Conservation (phyloP, 2,888 invertebrate species). For the Mythimna vitellina region DNA sequence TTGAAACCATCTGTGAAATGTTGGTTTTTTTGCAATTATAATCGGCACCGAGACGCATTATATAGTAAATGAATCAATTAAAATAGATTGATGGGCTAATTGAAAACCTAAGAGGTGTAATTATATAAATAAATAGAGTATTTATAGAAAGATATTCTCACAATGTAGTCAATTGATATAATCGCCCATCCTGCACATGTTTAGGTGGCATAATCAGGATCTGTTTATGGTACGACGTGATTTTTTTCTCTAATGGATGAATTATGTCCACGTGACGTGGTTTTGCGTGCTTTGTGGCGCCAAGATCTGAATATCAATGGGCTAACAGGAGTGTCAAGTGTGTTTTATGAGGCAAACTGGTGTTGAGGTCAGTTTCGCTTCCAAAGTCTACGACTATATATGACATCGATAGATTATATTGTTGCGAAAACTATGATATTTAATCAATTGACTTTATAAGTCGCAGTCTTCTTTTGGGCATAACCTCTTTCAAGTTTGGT, state of each 20-base stretch:
- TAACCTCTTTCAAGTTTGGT: background rate
- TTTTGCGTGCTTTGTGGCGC: constrained; percentile 33
- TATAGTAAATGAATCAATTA: constrained; percentile 36
- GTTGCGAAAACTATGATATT: background rate
- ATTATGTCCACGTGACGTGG: constrained; percentile 29
- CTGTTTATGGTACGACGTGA: constrained; percentile 35
- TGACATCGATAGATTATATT: background rate
- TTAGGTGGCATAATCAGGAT: constrained; percentile 26
- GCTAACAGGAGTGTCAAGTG: background rate
- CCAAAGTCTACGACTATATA: background rate
- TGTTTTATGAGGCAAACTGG: background rate
- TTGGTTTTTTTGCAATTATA: background rate
- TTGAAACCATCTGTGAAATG: background rate
- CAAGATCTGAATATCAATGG: constrained; percentile 29
- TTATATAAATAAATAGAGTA: constrained; percentile 39
- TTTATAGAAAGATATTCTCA: constrained; percentile 31
- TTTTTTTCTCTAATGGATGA: constrained; percentile 38
- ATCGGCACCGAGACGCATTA: background rate
- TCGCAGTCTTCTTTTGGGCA: background rate
- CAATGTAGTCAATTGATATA: constrained; percentile 46
- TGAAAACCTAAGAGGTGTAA: constrained; percentile 21
- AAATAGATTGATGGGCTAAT: constrained; percentile 42
- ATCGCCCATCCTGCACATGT: constrained; percentile 38
- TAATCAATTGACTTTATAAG: background rate
- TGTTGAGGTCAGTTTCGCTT: background rate